Conservation (phyloP, 2,113 vertebrate genomes). For the Gallinago jamesoni region DNA sequence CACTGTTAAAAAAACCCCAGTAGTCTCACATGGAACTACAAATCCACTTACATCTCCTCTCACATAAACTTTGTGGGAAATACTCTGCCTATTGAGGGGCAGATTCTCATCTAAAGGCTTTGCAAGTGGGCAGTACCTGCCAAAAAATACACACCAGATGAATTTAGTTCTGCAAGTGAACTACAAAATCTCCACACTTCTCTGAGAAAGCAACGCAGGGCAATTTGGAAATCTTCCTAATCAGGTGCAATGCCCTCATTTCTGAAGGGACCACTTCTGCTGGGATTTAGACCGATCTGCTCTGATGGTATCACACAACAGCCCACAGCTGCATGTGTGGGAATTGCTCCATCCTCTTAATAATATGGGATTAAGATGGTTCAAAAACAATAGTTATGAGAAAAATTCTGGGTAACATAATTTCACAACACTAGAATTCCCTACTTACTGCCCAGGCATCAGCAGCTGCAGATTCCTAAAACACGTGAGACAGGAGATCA, state of each 20-base stretch:
- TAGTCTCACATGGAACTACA: not conserved
- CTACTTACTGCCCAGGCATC: not conserved
- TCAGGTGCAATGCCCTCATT: not conserved
- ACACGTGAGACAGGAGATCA: not conserved
- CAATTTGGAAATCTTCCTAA: not conserved
- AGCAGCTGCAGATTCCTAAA: not conserved
- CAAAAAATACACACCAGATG: not conserved
- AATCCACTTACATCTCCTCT: not conserved
- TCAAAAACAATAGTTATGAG: not conserved
- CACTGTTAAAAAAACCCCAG: not conserved
- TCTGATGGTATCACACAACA: not conserved
- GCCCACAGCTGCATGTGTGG: not conserved
- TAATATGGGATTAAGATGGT: rapidly evolving
- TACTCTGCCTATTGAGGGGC: not conserved
- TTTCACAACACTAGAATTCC: not conserved
- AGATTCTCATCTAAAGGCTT: not conserved
- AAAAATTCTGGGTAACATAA: not conserved
- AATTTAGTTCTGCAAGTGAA: not conserved
- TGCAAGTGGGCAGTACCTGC: not conserved
- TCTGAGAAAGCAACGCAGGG: not conserved
- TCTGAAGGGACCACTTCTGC: not conserved
- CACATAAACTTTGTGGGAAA: not conserved
- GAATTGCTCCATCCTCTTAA: not conserved
- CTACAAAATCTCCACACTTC: not conserved
- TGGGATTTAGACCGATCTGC: not conserved